Percentiles rank a stretch among this genome's conserved stretches.
Evolutionary conservation across 2,797 vertebrate genomes (phyloP).

Genomic region (Fistularia tabacaria): DNA sequence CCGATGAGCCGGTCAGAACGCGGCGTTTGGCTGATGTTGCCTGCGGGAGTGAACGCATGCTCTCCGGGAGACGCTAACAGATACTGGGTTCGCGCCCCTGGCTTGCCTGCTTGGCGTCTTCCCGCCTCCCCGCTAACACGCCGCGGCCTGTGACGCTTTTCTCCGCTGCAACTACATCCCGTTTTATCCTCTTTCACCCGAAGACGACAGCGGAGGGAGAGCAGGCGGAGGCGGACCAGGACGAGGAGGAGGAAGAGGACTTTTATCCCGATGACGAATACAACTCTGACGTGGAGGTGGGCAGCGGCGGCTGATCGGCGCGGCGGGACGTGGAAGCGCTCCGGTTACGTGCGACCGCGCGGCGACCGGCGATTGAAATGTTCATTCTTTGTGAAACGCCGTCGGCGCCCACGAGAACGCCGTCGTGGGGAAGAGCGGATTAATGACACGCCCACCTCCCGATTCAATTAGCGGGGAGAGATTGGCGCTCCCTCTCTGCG

Average conservation of each 20-base stretch:
- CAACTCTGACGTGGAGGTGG: conserved; percentile 71
- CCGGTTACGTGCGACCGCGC: too few species aligned
- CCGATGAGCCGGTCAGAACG: too few species aligned
- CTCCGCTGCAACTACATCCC: conserved; percentile 11
- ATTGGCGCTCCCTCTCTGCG: too few species aligned
- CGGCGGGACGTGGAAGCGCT: conserved; percentile 5
- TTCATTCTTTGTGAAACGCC: too few species aligned
- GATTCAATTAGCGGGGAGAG: conserved; percentile 50
- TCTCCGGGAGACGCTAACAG: too few species aligned
- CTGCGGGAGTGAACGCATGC: too few species aligned
- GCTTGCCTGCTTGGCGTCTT: conserved; percentile 18
- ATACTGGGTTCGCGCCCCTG: too few species aligned
- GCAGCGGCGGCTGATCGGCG: conserved; percentile 27
- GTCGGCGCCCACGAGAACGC: background rate
- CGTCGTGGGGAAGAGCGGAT: conserved; percentile 33
- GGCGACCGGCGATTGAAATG: too few species aligned
- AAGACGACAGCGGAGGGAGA: conserved; percentile 51
- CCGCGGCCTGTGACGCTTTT: conserved; percentile 6
- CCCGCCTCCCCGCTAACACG: background rate
- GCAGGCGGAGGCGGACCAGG: conserved; percentile 23
- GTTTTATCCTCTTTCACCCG: conserved; percentile 21
- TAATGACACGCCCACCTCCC: conserved; percentile 62
- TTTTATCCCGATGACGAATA: conserved; percentile 55
- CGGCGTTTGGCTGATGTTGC: too few species aligned
- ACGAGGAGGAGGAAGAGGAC: conserved; percentile 39